phyloP scores from a whole-genome alignment of 2,113 vertebrate genomes.

The Carassius carassius region DNA sequence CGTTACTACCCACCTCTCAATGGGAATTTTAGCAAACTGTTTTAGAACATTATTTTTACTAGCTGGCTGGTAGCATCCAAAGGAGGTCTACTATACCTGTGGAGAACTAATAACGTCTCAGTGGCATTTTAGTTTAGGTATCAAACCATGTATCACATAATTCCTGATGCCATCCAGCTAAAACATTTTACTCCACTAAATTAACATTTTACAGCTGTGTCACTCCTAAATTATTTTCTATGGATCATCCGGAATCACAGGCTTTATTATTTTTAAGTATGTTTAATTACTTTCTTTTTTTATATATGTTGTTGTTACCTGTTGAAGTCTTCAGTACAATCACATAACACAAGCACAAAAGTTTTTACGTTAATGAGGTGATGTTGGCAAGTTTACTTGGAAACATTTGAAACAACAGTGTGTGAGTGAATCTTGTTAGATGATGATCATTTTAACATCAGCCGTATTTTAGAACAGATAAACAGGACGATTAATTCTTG shows the following conservation, averaged over 20 bases:
- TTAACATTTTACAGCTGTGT: background rate
- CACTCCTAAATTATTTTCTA: background rate
- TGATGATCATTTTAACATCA: conserved; percentile 30
- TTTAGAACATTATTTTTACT: too few species aligned
- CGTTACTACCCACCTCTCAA: too few species aligned
- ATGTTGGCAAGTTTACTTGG: background rate
- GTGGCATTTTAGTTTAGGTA: background rate
- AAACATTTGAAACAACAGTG: conserved; percentile 7
- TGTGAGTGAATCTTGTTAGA: conserved; percentile 5
- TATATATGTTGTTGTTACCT: background rate
- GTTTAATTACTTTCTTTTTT: background rate
- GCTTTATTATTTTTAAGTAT: background rate
- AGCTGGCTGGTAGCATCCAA: too few species aligned
- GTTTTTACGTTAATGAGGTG: background rate
- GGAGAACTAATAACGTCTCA: background rate
- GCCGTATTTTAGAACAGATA: conserved; percentile 38
- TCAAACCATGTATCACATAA: background rate
- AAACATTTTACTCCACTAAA: too few species aligned
- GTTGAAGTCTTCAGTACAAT: background rate
- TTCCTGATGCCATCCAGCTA: background rate
- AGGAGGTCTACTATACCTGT: background rate
- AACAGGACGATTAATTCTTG: conserved; percentile 43
- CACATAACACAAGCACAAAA: background rate
- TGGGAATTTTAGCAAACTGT: too few species aligned
- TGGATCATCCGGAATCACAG: background rate